These are phyloP conservation scores for Miichthys miiuy DNA, from an alignment of 2,797 vertebrate species.

Conservation along the genomic window DNA sequence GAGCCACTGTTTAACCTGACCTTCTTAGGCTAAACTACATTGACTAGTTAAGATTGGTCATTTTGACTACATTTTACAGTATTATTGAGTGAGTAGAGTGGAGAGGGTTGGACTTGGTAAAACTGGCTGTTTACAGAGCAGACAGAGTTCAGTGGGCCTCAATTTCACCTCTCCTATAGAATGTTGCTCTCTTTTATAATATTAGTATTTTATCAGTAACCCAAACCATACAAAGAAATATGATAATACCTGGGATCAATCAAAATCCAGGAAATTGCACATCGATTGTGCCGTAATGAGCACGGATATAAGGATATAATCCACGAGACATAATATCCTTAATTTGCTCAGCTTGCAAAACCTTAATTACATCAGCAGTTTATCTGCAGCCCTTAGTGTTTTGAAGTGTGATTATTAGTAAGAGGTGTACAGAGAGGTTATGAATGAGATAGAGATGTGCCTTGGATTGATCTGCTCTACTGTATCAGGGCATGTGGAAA, in stretches of 20 bases:
- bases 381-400: slow-evolving; percentile 63
- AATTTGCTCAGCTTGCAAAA: slow-evolving; percentile 69
- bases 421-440: slow-evolving; percentile 47
- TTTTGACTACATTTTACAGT: neutral
- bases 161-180: slow-evolving; percentile 4
- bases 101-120: neutral
- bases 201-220: slow-evolving; percentile 39
- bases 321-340: slow-evolving; percentile 66
- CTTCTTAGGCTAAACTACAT: neutral
- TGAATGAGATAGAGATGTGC: slow-evolving; percentile 52
- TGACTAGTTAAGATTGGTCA: neutral
- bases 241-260: slow-evolving; percentile 59
- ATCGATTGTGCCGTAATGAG: slow-evolving; percentile 53
- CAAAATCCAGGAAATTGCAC: slow-evolving; percentile 62
- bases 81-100: too few relatives aligned
- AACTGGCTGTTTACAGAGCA: slow-evolving; percentile 5
- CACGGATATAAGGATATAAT: slow-evolving; percentile 48
- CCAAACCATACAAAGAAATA: slow-evolving; percentile 34
- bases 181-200: neutral
- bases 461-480: slow-evolving; percentile 67
- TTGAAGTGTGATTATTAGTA: slow-evolving; percentile 62
- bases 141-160: slow-evolving; percentile 2
- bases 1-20: neutral
- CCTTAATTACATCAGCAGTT: slow-evolving; percentile 69
- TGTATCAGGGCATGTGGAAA: slow-evolving; percentile 68